These are phyloP conservation scores for Aldrovandia affinis DNA, from an alignment of 2,797 vertebrate species.

Conservation along the genomic window DNA sequence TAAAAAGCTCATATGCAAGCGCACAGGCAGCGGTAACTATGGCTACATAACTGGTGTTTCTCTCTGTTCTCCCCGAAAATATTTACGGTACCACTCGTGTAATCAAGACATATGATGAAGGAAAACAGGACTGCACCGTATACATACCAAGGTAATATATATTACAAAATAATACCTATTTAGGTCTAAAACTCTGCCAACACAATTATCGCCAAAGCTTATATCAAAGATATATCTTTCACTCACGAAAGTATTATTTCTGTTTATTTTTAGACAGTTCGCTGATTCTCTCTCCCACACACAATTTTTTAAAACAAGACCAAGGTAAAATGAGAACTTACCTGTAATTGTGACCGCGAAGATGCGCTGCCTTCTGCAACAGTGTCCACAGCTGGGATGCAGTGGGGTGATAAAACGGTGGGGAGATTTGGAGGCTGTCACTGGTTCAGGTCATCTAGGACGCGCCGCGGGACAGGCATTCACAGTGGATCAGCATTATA, in stretches of 20 bases:
- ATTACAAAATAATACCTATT: not conserved
- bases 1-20: slow-evolving; percentile 30
- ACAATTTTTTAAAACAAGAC: not conserved
- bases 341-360: slow-evolving; percentile 40
- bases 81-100: slow-evolving; percentile 3
- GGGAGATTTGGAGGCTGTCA: slow-evolving; percentile 65
- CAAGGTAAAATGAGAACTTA: slow-evolving; percentile 44
- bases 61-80: slow-evolving; percentile 35
- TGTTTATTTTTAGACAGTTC: no score
- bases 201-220: not conserved
- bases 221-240: no score
- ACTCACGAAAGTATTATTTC: slow-evolving; percentile 1
- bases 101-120: not conserved
- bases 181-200: not conserved
- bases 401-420: slow-evolving; percentile 42
- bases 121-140: no score
- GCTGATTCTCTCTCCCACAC: not conserved
- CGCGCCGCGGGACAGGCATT: slow-evolving; percentile 74
- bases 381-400: slow-evolving; percentile 63
- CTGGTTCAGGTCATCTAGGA: slow-evolving; percentile 75
- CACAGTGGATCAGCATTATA: slow-evolving; percentile 86
- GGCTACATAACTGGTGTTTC: slow-evolving; percentile 65
- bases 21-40: slow-evolving; percentile 72
- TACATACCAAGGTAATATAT: no score
- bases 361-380: slow-evolving; percentile 47